phyloP scores from a whole-genome alignment of 2,113 vertebrate genomes.

The Planiliza haematocheilus region DNA sequence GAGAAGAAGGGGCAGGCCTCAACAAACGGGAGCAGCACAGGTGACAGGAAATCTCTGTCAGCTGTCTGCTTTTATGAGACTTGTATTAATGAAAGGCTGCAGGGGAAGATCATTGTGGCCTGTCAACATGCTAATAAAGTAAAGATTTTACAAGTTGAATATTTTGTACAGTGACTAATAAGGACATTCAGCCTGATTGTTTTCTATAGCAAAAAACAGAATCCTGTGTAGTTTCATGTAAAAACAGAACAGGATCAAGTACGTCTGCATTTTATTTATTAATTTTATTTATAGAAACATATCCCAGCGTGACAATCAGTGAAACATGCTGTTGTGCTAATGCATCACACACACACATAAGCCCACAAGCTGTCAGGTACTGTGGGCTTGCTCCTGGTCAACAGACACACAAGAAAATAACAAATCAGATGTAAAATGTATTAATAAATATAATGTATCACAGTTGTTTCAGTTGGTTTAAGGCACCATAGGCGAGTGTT shows the following conservation, averaged over 20 bases:
- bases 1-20: conserved; percentile 22
- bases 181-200: too few species aligned
- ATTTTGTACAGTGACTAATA: background rate
- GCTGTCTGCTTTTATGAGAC: background rate
- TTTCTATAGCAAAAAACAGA: too few species aligned
- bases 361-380: background rate
- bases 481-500: too few species aligned
- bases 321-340: background rate
- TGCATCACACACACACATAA: background rate
- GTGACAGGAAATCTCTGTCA: conserved; percentile 19
- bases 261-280: too few species aligned
- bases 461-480: background rate
- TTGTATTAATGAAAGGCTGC: conserved; percentile 4
- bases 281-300: too few species aligned
- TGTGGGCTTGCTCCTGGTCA: background rate
- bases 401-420: background rate
- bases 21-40: conserved; percentile 39
- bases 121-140: too few species aligned
- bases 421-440: background rate
- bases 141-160: background rate
- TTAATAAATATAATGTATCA: background rate
- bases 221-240: too few species aligned
- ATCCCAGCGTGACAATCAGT: too few species aligned
- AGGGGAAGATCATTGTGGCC: too few species aligned
- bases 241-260: too few species aligned